These are phyloP conservation scores for Apotomis turbidana DNA, from an alignment of 2,888 invertebrate species.

Conservation along the genomic window DNA sequence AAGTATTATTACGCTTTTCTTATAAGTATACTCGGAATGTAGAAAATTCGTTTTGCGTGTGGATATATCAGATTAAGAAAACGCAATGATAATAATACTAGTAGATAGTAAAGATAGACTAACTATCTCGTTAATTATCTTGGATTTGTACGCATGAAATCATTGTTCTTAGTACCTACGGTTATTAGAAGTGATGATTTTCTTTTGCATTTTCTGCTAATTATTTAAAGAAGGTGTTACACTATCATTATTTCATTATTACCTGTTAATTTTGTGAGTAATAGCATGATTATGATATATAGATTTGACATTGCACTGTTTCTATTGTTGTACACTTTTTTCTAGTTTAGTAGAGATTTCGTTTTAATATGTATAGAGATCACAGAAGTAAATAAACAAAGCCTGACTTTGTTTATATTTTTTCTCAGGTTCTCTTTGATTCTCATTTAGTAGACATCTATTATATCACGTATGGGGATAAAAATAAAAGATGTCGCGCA, in stretches of 20 bases:
- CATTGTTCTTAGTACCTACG: neutral
- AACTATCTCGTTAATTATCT: constrained; percentile 35
- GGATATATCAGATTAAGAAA: constrained; percentile 32
- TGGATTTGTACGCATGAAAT: constrained; percentile 30
- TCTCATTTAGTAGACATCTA: too few relatives aligned
- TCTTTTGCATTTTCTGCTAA: constrained; percentile 11
- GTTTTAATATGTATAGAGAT: too few relatives aligned
- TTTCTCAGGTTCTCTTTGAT: too few relatives aligned
- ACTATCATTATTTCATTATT: constrained; percentile 1
- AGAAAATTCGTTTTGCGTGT: constrained; percentile 37
- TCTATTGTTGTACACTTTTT: too few relatives aligned
- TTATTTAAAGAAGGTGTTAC: neutral
- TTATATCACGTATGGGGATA: too few relatives aligned
- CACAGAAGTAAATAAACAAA: too few relatives aligned
- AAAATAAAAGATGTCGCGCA: too few relatives aligned
- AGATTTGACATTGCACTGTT: neutral
- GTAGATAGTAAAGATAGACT: constrained; percentile 18
- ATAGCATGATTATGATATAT: neutral
- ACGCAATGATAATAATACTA: constrained; percentile 27
- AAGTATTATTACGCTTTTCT: neutral
- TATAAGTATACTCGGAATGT: constrained; percentile 11
- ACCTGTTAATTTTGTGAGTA: neutral
- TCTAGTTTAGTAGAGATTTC: too few relatives aligned
- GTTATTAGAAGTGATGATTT: constrained; percentile 23
- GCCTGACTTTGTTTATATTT: too few relatives aligned